Conservation (phyloP, 2,888 invertebrate genomes). For the Ichneumoninae sp. region DNA sequence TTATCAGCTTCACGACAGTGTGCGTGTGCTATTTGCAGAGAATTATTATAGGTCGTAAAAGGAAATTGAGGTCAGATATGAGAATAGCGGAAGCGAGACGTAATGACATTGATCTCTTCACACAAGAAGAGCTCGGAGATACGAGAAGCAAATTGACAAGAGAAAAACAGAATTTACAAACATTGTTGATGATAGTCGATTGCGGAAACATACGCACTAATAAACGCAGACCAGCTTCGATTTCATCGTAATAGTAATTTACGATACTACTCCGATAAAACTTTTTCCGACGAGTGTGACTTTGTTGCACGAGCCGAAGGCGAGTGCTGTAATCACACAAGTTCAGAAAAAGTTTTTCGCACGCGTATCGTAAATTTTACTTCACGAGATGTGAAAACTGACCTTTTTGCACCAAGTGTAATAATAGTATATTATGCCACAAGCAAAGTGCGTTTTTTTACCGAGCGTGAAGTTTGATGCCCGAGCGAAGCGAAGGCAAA, state of each 20-base stretch:
- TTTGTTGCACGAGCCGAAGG: too few relatives aligned
- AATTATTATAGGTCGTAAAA: neutral
- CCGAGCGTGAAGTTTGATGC: too few relatives aligned
- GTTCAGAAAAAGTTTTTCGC: too few relatives aligned
- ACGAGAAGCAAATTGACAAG: neutral
- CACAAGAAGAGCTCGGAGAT: neutral
- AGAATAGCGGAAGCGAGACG: neutral
- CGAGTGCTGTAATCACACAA: too few relatives aligned
- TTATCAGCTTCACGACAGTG: neutral
- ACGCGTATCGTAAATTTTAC: too few relatives aligned
- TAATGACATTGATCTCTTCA: neutral
- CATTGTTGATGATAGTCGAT: neutral
- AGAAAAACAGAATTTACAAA: neutral
- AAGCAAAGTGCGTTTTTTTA: too few relatives aligned
- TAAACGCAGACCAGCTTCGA: neutral
- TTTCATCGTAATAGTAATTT: neutral
- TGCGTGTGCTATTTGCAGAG: neutral
- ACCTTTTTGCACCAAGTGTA: too few relatives aligned
- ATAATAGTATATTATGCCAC: too few relatives aligned
- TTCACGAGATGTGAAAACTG: too few relatives aligned
- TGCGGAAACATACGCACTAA: neutral
- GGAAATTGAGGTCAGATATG: neutral
- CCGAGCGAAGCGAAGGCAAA: too few relatives aligned
- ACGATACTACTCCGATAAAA: too few relatives aligned
- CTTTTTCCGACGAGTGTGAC: too few relatives aligned